A percentile compares a stretch with the other conserved stretches of the same genome.
Conservation (phyloP, 1,140 invertebrate genomes). For the Scaptomyza graminum region DNA sequence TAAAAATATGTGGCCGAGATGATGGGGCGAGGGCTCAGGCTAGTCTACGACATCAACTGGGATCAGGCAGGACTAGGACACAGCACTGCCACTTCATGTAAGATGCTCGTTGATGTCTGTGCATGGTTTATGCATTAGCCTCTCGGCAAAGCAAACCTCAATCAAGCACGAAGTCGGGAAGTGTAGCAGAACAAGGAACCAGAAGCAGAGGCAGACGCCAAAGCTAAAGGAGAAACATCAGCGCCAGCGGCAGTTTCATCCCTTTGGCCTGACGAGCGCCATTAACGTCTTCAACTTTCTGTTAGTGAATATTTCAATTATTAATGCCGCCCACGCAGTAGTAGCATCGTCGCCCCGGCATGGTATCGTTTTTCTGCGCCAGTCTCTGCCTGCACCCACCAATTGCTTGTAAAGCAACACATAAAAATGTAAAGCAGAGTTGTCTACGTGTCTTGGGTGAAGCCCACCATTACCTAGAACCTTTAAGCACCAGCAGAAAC, state of each 20-base stretch:
- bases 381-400: conserved; percentile 20
- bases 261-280: conserved; percentile 56
- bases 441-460: conserved; percentile 30
- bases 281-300: conserved; percentile 83
- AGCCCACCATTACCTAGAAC: conserved; percentile 28
- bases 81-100: conserved; percentile 50
- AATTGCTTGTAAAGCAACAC: conserved; percentile 43
- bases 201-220: conserved; percentile 13
- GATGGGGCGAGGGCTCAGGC: neutral
- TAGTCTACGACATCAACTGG: conserved; percentile 30
- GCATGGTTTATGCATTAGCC: conserved; percentile 81
- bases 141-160: conserved; percentile 74
- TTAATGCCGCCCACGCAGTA: conserved; percentile 68
- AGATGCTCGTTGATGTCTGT: conserved; percentile 76
- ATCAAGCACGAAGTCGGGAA: conserved; percentile 61
- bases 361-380: neutral
- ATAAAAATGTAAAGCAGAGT: conserved; percentile 73
- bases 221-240: conserved; percentile 25
- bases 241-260: conserved; percentile 26
- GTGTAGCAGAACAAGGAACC: conserved; percentile 17
- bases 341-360: neutral
- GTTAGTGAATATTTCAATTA: conserved; percentile 83
- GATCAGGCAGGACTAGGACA: conserved; percentile 40
- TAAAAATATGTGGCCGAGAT: conserved; percentile 66
- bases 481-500: conserved; percentile 52